Conservation (phyloP, 2,888 invertebrate species). For the Cheilosia urbana region DNA sequence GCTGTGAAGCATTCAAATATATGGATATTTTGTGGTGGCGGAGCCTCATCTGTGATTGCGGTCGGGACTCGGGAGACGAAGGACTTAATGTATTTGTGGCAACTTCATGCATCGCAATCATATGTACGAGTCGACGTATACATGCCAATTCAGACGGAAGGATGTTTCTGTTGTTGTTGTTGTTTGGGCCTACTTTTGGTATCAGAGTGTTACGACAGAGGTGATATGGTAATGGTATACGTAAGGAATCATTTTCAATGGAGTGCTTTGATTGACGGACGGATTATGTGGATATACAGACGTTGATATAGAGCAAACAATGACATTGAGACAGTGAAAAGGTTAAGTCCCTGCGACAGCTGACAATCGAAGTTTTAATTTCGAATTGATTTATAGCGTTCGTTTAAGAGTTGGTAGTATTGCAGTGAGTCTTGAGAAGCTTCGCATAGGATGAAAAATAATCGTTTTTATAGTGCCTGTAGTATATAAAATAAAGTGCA, state of each 20-base stretch:
- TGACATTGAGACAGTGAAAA: constrained; percentile 41
- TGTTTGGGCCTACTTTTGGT: constrained; percentile 28
- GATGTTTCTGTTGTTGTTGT: constrained; percentile 23
- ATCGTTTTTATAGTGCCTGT: too few species aligned
- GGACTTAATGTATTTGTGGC: constrained; percentile 5
- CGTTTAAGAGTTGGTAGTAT: neutral
- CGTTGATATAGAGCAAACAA: constrained; percentile 18
- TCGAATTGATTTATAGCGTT: neutral
- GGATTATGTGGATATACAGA: constrained; percentile 25
- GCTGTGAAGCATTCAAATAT: constrained; percentile 50
- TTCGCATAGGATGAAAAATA: too few species aligned
- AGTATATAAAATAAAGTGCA: too few species aligned
- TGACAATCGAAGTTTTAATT: constrained; percentile 22
- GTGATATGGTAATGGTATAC: neutral
- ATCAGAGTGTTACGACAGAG: neutral
- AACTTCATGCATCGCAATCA: constrained; percentile 37
- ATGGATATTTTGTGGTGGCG: constrained; percentile 34
- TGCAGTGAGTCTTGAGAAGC: too few species aligned
- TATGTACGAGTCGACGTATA: neutral
- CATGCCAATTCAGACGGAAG: constrained; percentile 39
- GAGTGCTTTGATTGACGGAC: constrained; percentile 52
- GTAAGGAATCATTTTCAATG: constrained; percentile 39
- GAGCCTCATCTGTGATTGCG: constrained; percentile 48
- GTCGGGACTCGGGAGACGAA: constrained; percentile 46
- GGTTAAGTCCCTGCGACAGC: constrained; percentile 24